Base-by-base conservation (phyloP, 2,888 invertebrate genomes). In the Chorisops tibialis region DNA sequence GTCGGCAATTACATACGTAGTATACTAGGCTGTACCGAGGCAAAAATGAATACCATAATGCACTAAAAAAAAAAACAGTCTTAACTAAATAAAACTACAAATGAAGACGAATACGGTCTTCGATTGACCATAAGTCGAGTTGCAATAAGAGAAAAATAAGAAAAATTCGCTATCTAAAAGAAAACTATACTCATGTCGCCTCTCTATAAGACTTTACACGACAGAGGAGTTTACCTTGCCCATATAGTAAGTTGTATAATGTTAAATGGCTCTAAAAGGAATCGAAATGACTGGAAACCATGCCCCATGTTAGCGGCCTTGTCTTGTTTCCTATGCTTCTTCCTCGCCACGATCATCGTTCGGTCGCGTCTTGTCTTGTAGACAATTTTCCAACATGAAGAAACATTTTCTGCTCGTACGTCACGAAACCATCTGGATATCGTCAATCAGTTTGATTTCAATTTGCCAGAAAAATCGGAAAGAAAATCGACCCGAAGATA, bases 81-180 rank as follows among this genome's bases (percentile, higher is more conserved):
- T 18, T 30, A 56, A 56, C 43, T 43, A 43, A 24, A 56, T 18
- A 43, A 56, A 14, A 41, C 24, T 9, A 56, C 56, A 56, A 56
- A 56, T 43, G 56, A 56, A 43, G 45, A 56, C 56, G 56, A 56
- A 56, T 56, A 56, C 56, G 56, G 56, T 45, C 43, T 43, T 30
- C 45, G 56, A 56, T 56, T 24, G 56, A 14, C 21, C 56, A 56
- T 56, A 56, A 56, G 56, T 45, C 56, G 56, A 56, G 9, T 9
- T 7, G 30, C 30, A 7, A 30, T 30, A 30, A 7, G 9, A 2
- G 30, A 30, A 30, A n/a, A 30, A 30, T 30, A 7, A 30, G 30
- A 5, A 9, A 30, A 30, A 30, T 30, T 30, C 7, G 9, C 30
- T 30, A 30, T 9, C 9, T 2, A 9, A 30, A 30, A 30, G 30